Conservation (phyloP, 2,888 invertebrate species). For the Coelinius sp. region DNA sequence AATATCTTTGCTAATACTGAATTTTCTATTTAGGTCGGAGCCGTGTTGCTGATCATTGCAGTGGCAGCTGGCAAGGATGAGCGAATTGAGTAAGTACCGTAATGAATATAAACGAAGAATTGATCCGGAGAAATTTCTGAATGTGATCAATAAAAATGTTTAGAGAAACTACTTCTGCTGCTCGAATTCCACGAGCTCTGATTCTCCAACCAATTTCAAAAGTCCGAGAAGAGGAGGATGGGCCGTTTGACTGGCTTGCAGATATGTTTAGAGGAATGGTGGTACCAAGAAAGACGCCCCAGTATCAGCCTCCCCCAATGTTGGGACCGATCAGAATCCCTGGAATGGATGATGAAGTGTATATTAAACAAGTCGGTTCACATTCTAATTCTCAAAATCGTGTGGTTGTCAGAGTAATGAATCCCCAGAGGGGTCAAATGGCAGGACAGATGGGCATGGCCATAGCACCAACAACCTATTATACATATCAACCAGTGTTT, state of each 20-base stretch:
- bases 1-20: not conserved
- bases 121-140: not conserved
- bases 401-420: conserved; percentile 54
- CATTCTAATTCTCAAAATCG: conserved; percentile 36
- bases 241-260: conserved; percentile 51
- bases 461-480: not conserved
- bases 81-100: conserved; percentile 44
- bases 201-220: conserved; percentile 52
- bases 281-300: conserved; percentile 30
- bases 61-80: conserved; percentile 43
- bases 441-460: conserved; percentile 16
- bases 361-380: conserved; percentile 52
- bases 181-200: conserved; percentile 47
- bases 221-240: conserved; percentile 42
- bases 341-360: conserved; percentile 55
- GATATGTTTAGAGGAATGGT: conserved; percentile 43
- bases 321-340: conserved; percentile 59
- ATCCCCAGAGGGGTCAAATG: conserved; percentile 23
- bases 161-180: conserved; percentile 30
- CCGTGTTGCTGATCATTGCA: conserved; percentile 48
- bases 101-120: not conserved
- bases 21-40: conserved; percentile 49
- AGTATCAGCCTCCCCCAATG: conserved; percentile 40
- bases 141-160: not conserved
- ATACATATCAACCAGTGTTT: not conserved